Percentiles rank a stretch among this genome's conserved stretches.
Conservation (phyloP, 2,797 vertebrate species). For the Liasis olivaceus region DNA sequence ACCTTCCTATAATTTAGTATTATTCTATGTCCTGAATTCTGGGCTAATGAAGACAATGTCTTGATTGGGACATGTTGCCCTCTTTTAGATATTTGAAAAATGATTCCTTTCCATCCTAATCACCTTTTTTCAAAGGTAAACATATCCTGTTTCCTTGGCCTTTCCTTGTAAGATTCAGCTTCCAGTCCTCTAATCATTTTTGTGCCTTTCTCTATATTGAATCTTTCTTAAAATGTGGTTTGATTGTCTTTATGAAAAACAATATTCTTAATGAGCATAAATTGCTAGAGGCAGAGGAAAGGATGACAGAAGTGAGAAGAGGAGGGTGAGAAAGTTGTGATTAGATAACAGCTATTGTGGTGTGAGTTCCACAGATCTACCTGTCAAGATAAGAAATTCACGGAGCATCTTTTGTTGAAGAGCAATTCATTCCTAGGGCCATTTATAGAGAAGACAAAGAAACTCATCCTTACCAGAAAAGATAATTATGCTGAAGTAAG, state of each 20-base stretch:
- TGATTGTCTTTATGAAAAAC: neutral
- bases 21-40: neutral
- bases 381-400: neutral
- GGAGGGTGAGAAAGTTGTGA: neutral
- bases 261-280: neutral
- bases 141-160: neutral
- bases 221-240: neutral
- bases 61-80: neutral
- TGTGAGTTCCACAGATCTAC: neutral
- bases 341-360: neutral
- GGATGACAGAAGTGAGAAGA: neutral
- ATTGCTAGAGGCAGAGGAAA: neutral
- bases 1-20: neutral
- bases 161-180: neutral
- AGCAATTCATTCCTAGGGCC: neutral
- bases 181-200: neutral
- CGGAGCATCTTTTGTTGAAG: neutral
- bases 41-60: neutral
- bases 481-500: neutral
- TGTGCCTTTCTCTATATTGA: neutral
- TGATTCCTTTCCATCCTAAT: neutral
- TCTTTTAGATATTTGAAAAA: neutral
- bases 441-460: neutral
- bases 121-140: neutral
- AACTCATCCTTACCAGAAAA: neutral